Evolutionary conservation across 2,888 invertebrate genomes (phyloP), one percentile per base, ranked within the genome.

Genomic region (Erebia epiphron): DNA sequence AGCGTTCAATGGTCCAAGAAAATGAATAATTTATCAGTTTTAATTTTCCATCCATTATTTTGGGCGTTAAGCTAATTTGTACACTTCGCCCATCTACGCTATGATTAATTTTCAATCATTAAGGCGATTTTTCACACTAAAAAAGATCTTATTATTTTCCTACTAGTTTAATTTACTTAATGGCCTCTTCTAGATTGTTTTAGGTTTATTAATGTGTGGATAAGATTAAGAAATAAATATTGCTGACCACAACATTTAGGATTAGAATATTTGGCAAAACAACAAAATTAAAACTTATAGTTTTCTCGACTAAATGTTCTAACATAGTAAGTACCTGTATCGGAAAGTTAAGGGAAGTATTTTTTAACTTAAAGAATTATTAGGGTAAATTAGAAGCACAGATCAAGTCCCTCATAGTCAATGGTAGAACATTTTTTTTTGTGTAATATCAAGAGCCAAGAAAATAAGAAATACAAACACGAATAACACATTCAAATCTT

Each of bases 11-110:
- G 65, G 62, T 54, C 73, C 70, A 58, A 63, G 72, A 79, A 54
- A 78, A 81, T 61, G 66, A 73, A 71, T 80, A 79, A 85, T 82
- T 81, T 79, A 81, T 85, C 79, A 77, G 77, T 82, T 82, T 77
- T 78, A 76, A 81, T 83, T 77, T 80, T 83, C 78, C 77, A 77
- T 68, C 75, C 79, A 80, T 81, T 83, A 80, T 79, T 81, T 83
- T 80, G 79, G 83, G 80, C 77, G 82, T 78, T 76, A 72, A 73
- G 21, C 73, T 75, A 75, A 82, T 84, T 81, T 82, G 78, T 83
- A 82, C 79, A 77, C 80, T 81, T 80, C 76, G 67, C 49, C 49
- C 62, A 62, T 46, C 14, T 62, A 21, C 62, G 21, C 68, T 66
- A 71, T 79, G 79, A 82, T 78, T 81, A 78, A 80, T 79, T 79